Evolutionary conservation across 2,797 vertebrate genomes (phyloP).

Genomic region (Phoeniculus purpureus): DNA sequence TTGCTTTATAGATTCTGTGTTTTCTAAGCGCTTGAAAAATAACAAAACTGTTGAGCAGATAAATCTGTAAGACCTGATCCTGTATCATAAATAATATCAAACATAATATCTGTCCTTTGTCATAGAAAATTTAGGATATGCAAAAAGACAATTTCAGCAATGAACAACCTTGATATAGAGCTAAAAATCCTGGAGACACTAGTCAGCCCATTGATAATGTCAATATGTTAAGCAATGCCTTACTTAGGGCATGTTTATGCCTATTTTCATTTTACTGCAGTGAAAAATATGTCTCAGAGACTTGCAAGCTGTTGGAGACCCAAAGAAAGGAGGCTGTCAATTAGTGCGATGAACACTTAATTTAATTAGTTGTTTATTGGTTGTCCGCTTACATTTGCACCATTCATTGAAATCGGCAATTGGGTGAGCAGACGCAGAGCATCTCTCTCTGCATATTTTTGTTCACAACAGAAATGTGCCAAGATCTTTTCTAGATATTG

Average conservation of each 20-base stretch:
- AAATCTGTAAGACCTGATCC: not conserved
- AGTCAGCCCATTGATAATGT: not conserved
- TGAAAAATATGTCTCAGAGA: not conserved
- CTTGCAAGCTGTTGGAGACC: not conserved
- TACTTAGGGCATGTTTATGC: not conserved
- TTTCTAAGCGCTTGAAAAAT: not conserved
- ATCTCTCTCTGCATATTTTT: not conserved
- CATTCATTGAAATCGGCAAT: accelerated
- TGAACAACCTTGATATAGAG: not conserved
- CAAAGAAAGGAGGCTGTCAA: not conserved
- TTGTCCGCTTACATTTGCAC: not conserved
- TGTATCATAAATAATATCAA: not conserved
- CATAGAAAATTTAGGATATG: not conserved
- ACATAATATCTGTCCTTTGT: not conserved
- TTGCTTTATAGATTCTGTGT: not conserved
- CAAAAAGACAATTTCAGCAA: not conserved
- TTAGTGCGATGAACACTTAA: not conserved
- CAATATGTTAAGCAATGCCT: not conserved
- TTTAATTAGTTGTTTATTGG: not conserved
- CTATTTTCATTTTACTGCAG: not conserved
- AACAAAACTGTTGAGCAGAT: not conserved
- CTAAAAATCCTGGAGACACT: not conserved
- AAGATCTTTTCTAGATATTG: not conserved
- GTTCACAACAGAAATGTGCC: not conserved
- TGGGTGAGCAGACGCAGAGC: not conserved